Percentiles rank a stretch among this genome's conserved stretches.
phyloP scores from a whole-genome alignment of 2,113 vertebrate species.

The Dasyprocta punctata region DNA sequence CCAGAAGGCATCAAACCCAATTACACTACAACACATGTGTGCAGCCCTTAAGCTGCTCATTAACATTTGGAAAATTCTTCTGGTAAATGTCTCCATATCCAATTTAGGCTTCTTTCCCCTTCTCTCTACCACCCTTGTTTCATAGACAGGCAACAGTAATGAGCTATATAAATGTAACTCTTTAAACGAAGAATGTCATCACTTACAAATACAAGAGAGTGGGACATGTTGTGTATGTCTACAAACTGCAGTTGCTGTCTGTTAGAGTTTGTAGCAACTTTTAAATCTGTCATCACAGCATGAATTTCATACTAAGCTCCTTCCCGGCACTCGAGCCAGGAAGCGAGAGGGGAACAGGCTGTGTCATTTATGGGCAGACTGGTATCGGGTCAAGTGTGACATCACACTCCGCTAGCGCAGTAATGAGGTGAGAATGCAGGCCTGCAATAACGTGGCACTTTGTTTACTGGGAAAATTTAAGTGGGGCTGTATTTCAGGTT shows the following conservation, averaged over 20 bases:
- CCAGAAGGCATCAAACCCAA: slow-evolving; percentile 85
- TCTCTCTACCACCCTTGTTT: slow-evolving; percentile 78
- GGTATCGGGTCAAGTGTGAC: slow-evolving; percentile 91
- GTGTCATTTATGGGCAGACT: slow-evolving; percentile 90
- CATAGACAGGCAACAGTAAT: slow-evolving; percentile 89
- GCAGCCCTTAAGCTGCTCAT: slow-evolving; percentile 88
- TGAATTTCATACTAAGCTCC: slow-evolving; percentile 91
- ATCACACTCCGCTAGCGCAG: slow-evolving; percentile 88
- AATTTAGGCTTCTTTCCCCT: slow-evolving; percentile 87
- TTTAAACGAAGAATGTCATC: slow-evolving; percentile 98
- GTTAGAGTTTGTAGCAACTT: slow-evolving; percentile 96
- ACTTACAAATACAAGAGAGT: slow-evolving; percentile 92
- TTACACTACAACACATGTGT: slow-evolving; percentile 82
- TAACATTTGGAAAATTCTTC: slow-evolving; percentile 92
- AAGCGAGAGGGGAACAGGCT: slow-evolving; percentile 88
- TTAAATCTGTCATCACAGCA: slow-evolving; percentile 99
- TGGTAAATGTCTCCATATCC: slow-evolving; percentile 88
- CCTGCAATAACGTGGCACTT: slow-evolving; percentile 87
- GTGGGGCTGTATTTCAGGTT: slow-evolving; percentile 82
- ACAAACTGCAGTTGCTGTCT: slow-evolving; percentile 95
- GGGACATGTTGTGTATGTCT: slow-evolving; percentile 93
- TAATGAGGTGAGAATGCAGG: slow-evolving; percentile 90
- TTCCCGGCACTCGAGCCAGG: slow-evolving; percentile 89
- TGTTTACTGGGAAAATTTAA: slow-evolving; percentile 88
- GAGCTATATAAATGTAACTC: slow-evolving; percentile 90